Conservation (phyloP, 2,888 invertebrate genomes). For the Cephalotes varians region DNA sequence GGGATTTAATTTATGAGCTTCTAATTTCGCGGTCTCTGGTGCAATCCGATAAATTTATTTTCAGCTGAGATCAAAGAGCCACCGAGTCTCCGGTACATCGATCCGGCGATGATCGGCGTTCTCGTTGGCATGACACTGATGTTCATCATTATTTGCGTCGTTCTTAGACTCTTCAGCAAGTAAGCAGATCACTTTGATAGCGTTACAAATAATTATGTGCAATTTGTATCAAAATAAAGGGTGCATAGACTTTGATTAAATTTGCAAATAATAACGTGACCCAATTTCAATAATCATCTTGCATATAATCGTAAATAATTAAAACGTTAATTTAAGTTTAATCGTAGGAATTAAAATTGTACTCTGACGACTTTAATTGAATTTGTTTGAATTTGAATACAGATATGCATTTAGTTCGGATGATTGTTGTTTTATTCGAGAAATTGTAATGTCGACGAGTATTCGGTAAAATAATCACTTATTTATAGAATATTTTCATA, state of each 20-base stretch:
- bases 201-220: background rate
- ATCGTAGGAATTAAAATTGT: background rate
- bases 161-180: constrained; percentile 96
- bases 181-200: constrained; percentile 86
- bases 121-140: constrained; percentile 96
- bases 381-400: background rate
- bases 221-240: background rate
- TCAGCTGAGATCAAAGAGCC: constrained; percentile 88
- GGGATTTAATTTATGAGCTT: constrained; percentile 48
- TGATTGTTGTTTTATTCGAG: background rate
- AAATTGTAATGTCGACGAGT: background rate
- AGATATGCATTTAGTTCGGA: background rate
- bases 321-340: constrained; percentile 7
- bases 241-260: background rate
- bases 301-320: constrained; percentile 5
- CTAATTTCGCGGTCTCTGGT: constrained; percentile 34
- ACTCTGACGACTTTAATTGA: background rate
- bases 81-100: constrained; percentile 90
- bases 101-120: constrained; percentile 96
- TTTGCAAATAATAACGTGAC: background rate
- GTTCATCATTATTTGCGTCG: constrained; percentile 97
- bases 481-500: background rate
- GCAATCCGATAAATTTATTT: constrained; percentile 69
- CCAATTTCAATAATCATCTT: background rate
- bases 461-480: background rate